Conservation (phyloP, 2,113 vertebrate species). For the Mormyrus lacerda region DNA sequence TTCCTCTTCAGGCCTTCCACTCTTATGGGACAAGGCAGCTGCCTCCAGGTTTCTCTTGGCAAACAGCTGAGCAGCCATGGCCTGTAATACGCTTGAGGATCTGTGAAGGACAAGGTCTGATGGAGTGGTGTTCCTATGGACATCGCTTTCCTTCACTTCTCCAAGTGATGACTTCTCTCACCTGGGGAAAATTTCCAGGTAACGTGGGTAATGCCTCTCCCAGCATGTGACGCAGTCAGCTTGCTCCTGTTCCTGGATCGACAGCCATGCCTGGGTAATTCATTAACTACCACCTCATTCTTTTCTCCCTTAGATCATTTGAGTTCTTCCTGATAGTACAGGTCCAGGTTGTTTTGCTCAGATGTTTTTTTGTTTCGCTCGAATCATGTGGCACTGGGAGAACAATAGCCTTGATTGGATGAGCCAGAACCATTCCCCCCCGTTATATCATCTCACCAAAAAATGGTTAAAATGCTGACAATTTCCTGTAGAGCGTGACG, state of each 20-base stretch:
- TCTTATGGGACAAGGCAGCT: neutral
- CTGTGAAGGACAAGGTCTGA: neutral
- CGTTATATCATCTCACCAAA: neutral
- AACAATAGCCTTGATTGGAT: neutral
- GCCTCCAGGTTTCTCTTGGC: neutral
- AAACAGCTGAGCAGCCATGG: neutral
- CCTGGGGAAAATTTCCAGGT: neutral
- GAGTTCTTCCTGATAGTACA: neutral
- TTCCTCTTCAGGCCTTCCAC: neutral
- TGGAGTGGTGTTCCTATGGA: neutral
- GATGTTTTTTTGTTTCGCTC: neutral
- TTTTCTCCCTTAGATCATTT: neutral
- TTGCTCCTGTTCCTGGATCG: neutral
- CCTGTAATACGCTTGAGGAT: neutral
- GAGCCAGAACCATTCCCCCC: neutral
- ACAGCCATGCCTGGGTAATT: neutral
- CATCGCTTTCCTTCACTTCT: neutral
- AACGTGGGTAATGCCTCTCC: neutral
- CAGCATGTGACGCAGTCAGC: neutral
- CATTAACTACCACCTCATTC: neutral
- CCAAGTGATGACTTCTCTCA: neutral
- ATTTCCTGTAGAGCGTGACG: slow-evolving; percentile 8
- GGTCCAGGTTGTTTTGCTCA: neutral
- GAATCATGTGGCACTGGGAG: neutral
- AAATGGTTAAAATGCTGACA: slow-evolving; percentile 20